phyloP scores from a whole-genome alignment of 2,797 vertebrate species.

The Microhierax caerulescens region DNA sequence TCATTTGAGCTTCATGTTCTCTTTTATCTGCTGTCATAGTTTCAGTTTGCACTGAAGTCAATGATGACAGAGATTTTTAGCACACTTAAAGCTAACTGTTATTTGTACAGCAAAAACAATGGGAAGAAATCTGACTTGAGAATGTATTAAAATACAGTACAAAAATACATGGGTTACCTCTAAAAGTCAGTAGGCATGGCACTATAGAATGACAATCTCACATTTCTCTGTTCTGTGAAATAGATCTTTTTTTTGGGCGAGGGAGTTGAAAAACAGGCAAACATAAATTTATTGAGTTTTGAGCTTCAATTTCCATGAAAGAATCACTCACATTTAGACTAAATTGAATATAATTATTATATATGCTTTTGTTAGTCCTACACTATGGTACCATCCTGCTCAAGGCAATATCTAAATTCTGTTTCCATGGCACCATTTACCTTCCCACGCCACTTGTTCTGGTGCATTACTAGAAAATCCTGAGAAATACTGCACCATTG shows the following conservation, averaged over 20 bases:
- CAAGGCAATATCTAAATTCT: not conserved
- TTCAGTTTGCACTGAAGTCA: not conserved
- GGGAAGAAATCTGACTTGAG: not conserved
- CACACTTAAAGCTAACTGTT: not conserved
- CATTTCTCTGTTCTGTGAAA: not conserved
- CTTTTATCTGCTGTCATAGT: not conserved
- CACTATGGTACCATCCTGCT: not conserved
- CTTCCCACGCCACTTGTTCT: not conserved
- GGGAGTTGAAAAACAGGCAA: not conserved
- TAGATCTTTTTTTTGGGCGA: fast-evolving
- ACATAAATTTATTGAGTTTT: not conserved
- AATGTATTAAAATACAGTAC: not conserved
- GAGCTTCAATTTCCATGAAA: not conserved
- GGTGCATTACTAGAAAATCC: not conserved
- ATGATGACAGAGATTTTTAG: not conserved
- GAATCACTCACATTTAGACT: not conserved
- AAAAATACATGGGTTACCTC: not conserved
- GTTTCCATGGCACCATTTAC: slow-evolving; percentile 37
- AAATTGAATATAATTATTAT: not conserved
- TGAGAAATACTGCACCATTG: not conserved
- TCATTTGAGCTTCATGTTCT: not conserved
- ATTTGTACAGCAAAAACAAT: not conserved
- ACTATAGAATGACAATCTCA: not conserved
- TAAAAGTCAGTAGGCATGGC: not conserved
- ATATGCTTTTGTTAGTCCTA: not conserved